A percentile compares a stretch with the other conserved stretches of the same genome.
phyloP scores from a whole-genome alignment of 1,140 invertebrate genomes.

The Aphelinus certus region DNA sequence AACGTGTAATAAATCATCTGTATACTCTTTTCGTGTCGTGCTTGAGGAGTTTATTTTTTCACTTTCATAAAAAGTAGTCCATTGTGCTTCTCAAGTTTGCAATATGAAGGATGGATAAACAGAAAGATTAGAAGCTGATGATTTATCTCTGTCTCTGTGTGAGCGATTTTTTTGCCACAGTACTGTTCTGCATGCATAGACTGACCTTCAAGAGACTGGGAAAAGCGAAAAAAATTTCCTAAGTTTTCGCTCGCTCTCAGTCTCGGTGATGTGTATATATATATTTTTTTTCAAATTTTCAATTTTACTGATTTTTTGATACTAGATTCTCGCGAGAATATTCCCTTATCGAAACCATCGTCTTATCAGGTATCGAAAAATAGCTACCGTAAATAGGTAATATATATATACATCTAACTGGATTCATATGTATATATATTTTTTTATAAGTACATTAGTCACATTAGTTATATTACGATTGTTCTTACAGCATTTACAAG shows the following conservation, averaged over 20 bases:
- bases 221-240: conserved; percentile 33
- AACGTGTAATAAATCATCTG: no score
- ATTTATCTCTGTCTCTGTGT: conserved; percentile 27
- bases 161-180: conserved; percentile 41
- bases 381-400: conserved; percentile 29
- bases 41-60: background rate
- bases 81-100: background rate
- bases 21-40: no score
- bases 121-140: conserved; percentile 4
- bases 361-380: conserved; percentile 35
- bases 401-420: background rate
- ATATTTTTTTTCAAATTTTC: background rate
- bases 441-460: conserved; percentile 35
- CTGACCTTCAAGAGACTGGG: conserved; percentile 10
- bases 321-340: conserved; percentile 12
- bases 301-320: conserved; percentile 8
- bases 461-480: conserved; percentile 38
- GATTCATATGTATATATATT: conserved; percentile 13
- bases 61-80: conserved; percentile 3
- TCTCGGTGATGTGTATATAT: background rate
- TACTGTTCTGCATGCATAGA: conserved; percentile 4
- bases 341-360: conserved; percentile 23
- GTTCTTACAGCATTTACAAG: conserved; percentile 39
- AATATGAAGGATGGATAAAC: conserved; percentile 3
- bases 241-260: conserved; percentile 4